Conservation (phyloP, 53 echinoderm and acorn worm genomes). For the Zoroaster sp. region DNA sequence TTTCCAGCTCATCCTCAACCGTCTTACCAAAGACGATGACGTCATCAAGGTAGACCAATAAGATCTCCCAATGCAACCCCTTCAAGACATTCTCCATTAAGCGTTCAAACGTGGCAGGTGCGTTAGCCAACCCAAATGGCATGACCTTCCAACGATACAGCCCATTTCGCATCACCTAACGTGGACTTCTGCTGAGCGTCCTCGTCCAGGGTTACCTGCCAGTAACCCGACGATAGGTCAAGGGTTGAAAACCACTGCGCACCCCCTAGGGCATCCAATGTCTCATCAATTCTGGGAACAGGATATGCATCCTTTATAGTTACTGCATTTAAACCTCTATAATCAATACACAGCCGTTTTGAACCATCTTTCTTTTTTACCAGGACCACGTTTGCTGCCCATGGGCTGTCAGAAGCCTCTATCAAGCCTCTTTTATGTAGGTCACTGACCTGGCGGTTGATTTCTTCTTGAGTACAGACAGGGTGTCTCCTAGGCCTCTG, state of each 20-base stretch:
- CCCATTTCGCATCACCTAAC: not conserved
- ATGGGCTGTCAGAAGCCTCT: not conserved
- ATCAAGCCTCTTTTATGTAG: not conserved
- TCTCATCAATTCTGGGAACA: not conserved
- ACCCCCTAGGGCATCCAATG: not conserved
- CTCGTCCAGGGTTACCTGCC: too few relatives aligned
- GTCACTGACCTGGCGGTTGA: not conserved
- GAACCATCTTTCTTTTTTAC: slow-evolving; percentile 16
- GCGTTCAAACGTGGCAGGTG: not conserved
- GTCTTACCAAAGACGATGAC: not conserved
- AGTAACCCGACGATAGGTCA: too few relatives aligned
- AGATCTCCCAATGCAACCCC: not conserved
- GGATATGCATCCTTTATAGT: too few relatives aligned
- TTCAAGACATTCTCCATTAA: not conserved
- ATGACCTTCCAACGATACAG: too few relatives aligned
- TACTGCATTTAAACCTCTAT: not conserved
- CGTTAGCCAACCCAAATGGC: not conserved
- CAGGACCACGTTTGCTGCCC: not conserved
- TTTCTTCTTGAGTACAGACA: not conserved
- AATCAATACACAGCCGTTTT: not conserved
- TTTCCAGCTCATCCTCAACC: not conserved
- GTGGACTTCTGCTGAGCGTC: not conserved
- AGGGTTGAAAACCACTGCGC: too few relatives aligned
- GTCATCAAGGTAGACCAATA: not conserved
- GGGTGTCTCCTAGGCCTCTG: not conserved